phyloP scores from a whole-genome alignment of 2,113 vertebrate species.

The Toxotes chatareus region DNA sequence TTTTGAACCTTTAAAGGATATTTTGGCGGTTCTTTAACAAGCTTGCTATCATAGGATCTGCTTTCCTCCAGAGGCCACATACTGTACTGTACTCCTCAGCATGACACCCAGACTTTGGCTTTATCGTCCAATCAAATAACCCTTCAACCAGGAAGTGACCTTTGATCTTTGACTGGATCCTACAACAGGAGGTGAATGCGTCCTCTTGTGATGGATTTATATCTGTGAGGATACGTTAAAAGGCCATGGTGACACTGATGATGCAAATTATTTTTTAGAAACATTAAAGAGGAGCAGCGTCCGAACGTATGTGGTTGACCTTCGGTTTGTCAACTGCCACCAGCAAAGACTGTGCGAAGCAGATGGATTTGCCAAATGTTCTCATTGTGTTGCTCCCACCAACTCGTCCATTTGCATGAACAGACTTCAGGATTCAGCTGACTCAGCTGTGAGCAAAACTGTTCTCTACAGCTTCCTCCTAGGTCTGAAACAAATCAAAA shows the following conservation, averaged over 20 bases:
- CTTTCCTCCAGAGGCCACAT: slow-evolving; percentile 65
- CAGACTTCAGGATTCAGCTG: slow-evolving; percentile 62
- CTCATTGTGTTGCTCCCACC: slow-evolving; percentile 51
- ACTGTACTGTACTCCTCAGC: slow-evolving; percentile 64
- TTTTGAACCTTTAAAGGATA: slow-evolving; percentile 66
- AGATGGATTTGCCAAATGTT: slow-evolving; percentile 74
- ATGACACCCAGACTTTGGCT: slow-evolving; percentile 68
- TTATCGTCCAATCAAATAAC: slow-evolving; percentile 63
- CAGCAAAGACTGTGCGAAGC: slow-evolving; percentile 67
- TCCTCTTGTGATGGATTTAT: slow-evolving; percentile 44
- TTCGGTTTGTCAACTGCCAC: slow-evolving; percentile 55
- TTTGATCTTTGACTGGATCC: slow-evolving; percentile 69
- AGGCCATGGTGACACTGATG: slow-evolving; percentile 46
- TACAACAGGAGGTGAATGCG: slow-evolving; percentile 28
- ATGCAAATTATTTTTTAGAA: slow-evolving; percentile 67
- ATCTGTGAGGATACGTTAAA: slow-evolving; percentile 44
- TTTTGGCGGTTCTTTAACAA: slow-evolving; percentile 62
- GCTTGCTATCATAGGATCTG: slow-evolving; percentile 55
- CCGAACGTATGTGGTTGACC: slow-evolving; percentile 46
- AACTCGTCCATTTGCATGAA: slow-evolving; percentile 72
- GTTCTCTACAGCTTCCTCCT: slow-evolving; percentile 55
- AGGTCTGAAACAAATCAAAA: slow-evolving; percentile 32
- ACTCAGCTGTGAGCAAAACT: slow-evolving; percentile 63
- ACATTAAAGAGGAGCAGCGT: slow-evolving; percentile 58
- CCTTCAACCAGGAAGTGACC: slow-evolving; percentile 81